Evolutionary conservation across 2,888 invertebrate genomes (phyloP).

Genomic region (Eupeodes latifasciatus): DNA sequence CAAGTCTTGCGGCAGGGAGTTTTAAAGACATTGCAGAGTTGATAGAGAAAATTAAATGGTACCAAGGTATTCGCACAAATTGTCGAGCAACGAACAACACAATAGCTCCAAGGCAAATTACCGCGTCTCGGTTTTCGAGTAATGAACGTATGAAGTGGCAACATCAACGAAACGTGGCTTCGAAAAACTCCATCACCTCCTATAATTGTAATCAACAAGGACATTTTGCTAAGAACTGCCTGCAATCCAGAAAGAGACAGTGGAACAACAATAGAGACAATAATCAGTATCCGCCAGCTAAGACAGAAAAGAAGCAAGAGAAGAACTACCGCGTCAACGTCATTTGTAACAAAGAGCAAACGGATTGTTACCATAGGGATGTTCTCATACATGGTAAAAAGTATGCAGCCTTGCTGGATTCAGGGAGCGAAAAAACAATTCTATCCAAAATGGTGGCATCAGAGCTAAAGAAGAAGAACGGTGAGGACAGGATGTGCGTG

Average conservation of each 20-base stretch:
- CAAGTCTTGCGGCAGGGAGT: neutral
- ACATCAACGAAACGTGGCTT: no score
- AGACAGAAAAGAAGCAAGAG: neutral
- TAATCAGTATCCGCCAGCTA: neutral
- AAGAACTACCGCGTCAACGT: no score
- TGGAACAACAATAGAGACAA: neutral
- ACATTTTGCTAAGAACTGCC: slow-evolving; percentile 29
- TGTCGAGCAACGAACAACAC: no score
- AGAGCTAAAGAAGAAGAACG: neutral
- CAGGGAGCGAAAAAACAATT: slow-evolving; percentile 34
- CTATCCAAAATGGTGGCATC: slow-evolving; percentile 11
- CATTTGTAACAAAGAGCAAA: neutral
- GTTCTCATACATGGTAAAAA: slow-evolving; percentile 16
- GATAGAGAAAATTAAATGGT: neutral
- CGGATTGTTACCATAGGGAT: slow-evolving; percentile 36
- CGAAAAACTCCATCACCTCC: neutral
- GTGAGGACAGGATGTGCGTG: no score
- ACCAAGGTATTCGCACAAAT: no score
- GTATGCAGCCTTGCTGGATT: slow-evolving; percentile 27
- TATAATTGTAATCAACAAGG: slow-evolving; percentile 26
- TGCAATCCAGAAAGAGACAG: neutral
- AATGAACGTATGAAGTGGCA: no score
- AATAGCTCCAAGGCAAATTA: no score
- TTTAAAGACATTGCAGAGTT: slow-evolving; percentile 10
- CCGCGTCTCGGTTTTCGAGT: no score